Conservation (phyloP, 2,113 vertebrate genomes). For the Mesembrinibis cayennensis region DNA sequence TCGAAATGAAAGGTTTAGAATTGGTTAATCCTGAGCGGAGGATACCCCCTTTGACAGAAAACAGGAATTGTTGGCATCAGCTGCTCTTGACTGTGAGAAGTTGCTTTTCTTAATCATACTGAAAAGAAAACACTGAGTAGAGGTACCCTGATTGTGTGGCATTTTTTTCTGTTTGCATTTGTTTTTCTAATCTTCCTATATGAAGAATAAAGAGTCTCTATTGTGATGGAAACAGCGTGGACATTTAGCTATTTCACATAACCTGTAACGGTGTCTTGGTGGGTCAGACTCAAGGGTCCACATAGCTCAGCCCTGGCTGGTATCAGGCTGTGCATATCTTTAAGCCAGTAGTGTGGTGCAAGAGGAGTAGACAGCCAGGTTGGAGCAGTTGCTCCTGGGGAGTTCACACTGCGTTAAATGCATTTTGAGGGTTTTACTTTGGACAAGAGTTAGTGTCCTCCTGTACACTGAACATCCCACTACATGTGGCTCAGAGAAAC, state of each 20-base stretch:
- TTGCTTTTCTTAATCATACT: conserved; percentile 42
- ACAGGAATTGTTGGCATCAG: conserved; percentile 31
- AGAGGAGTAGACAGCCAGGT: not conserved
- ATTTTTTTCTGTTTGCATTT: conserved; percentile 5
- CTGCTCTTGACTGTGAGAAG: conserved; percentile 41
- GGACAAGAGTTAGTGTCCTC: not conserved
- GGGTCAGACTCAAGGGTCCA: not conserved
- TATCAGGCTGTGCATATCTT: not conserved
- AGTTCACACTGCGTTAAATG: not conserved
- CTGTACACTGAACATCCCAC: not conserved
- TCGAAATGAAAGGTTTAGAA: conserved; percentile 9
- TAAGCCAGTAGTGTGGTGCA: not conserved
- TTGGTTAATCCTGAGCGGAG: conserved; percentile 53
- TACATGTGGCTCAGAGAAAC: not conserved
- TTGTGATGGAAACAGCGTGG: not conserved
- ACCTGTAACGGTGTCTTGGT: not conserved
- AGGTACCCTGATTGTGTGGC: not conserved
- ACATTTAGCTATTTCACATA: not conserved
- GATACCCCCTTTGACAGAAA: conserved; percentile 45
- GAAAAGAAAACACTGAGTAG: conserved; percentile 34
- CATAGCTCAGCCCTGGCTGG: not conserved
- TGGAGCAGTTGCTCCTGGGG: not conserved
- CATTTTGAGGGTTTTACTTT: not conserved
- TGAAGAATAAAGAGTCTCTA: not conserved
- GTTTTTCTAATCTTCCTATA: conserved; percentile 7